Conservation (phyloP, 2,113 vertebrate genomes). For the Kobus ellipsiprymnus region DNA sequence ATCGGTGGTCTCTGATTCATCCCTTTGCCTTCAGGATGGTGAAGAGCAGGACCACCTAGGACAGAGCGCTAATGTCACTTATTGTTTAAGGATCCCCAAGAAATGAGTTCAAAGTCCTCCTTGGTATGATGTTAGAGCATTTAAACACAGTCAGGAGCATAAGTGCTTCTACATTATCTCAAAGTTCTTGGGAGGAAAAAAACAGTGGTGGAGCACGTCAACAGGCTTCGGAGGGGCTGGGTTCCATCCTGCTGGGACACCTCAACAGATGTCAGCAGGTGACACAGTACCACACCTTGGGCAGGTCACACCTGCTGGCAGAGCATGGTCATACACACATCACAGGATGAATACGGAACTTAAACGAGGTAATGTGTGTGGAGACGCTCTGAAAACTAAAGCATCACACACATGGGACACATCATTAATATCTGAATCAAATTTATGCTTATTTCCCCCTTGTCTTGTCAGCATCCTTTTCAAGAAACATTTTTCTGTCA, state of each 20-base stretch:
- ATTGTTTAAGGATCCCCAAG: neutral
- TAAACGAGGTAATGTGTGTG: neutral
- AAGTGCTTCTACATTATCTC: neutral
- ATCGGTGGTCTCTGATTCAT: too few species aligned
- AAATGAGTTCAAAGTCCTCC: neutral
- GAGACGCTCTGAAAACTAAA: neutral
- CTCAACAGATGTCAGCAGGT: neutral
- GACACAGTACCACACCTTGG: fast-evolving
- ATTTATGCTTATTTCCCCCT: neutral
- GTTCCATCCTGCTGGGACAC: neutral
- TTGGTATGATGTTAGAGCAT: neutral
- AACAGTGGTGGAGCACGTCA: neutral
- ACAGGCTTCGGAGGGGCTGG: neutral
- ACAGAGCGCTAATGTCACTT: neutral
- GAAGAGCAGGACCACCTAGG: neutral
- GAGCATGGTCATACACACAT: fast-evolving
- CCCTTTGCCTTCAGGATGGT: neutral
- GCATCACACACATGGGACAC: neutral
- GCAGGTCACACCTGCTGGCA: neutral
- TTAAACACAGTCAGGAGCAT: neutral
- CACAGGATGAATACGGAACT: neutral
- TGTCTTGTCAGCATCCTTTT: constrained; percentile 37
- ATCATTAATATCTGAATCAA: neutral
- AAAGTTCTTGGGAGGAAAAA: neutral
- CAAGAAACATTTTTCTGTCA: constrained; percentile 22